phyloP scores from a whole-genome alignment of 2,113 vertebrate species.

The Xiphias gladius region DNA sequence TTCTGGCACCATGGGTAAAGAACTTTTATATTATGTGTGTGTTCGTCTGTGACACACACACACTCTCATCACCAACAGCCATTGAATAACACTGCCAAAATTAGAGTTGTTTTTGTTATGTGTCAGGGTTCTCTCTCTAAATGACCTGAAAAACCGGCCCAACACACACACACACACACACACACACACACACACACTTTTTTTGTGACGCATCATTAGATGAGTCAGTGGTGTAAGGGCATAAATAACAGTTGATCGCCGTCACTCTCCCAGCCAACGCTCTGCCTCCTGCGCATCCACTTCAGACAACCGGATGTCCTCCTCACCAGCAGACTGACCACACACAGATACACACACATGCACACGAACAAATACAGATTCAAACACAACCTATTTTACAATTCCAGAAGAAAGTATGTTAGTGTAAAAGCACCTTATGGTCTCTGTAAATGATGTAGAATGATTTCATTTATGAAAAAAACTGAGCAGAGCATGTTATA shows the following conservation, averaged over 20 bases:
- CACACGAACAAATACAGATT: background rate
- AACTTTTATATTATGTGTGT: constrained; percentile 24
- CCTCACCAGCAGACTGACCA: constrained; percentile 21
- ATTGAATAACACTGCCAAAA: constrained; percentile 29
- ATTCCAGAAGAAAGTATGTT: background rate
- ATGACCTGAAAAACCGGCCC: constrained; percentile 12
- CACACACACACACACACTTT: background rate
- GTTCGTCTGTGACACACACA: constrained; percentile 2
- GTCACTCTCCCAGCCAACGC: constrained; percentile 28
- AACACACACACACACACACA: background rate
- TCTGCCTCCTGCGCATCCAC: constrained; percentile 30
- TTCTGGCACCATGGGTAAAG: background rate
- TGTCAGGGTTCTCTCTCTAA: constrained; percentile 13
- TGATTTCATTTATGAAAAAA: background rate
- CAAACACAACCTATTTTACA: constrained; percentile 11
- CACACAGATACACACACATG: background rate
- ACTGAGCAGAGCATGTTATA: background rate
- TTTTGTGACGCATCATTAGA: constrained; percentile 60
- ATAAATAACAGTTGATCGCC: constrained; percentile 50
- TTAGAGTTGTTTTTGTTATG: constrained; percentile 2
- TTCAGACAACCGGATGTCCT: constrained; percentile 30
- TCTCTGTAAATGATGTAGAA: background rate
- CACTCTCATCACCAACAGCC: constrained; percentile 2
- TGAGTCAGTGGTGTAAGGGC: constrained; percentile 57
- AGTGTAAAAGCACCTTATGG: background rate